These are phyloP conservation scores for Thymelicus sylvestris DNA, from an alignment of 2,888 invertebrate genomes.

Conservation along the genomic window DNA sequence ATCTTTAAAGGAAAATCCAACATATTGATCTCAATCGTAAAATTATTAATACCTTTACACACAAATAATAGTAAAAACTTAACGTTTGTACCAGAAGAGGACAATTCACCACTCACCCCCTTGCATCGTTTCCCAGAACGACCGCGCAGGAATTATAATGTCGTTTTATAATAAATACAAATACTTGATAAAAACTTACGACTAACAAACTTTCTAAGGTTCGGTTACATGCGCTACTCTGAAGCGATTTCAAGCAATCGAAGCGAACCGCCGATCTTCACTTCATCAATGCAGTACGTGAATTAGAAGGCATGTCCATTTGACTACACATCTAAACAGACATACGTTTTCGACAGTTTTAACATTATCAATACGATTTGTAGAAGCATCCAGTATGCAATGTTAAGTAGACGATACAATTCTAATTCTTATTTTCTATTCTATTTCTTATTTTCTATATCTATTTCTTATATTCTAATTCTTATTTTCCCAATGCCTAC, in stretches of 20 bases:
- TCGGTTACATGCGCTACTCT: slow-evolving; percentile 59
- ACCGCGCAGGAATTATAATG: slow-evolving; percentile 78
- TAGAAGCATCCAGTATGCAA: slow-evolving; percentile 73
- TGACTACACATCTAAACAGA: slow-evolving; percentile 71
- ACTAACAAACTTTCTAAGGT: slow-evolving; percentile 71
- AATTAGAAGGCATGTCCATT: slow-evolving; percentile 65
- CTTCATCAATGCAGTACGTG: slow-evolving; percentile 44
- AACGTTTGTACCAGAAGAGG: slow-evolving; percentile 79
- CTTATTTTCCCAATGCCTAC: too few species aligned
- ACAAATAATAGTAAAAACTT: slow-evolving; percentile 69
- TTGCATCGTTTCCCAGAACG: slow-evolving; percentile 62
- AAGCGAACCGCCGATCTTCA: slow-evolving; percentile 54
- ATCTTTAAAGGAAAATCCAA: slow-evolving; percentile 72
- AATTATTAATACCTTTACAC: slow-evolving; percentile 75
- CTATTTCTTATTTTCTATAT: too few species aligned
- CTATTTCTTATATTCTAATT: too few species aligned
- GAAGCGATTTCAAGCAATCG: slow-evolving; percentile 66
- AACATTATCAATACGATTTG: slow-evolving; percentile 62
- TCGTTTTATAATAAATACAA: slow-evolving; percentile 74
- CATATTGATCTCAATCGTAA: slow-evolving; percentile 80
- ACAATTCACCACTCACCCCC: slow-evolving; percentile 69
- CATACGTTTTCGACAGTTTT: slow-evolving; percentile 54
- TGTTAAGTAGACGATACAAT: slow-evolving; percentile 64
- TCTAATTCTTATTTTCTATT: too few species aligned
- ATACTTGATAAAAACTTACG: slow-evolving; percentile 81